A percentile compares a stretch with the other conserved stretches of the same genome.
These are phyloP conservation scores for Clamator glandarius DNA, from an alignment of 2,797 vertebrate species.

Conservation along the genomic window DNA sequence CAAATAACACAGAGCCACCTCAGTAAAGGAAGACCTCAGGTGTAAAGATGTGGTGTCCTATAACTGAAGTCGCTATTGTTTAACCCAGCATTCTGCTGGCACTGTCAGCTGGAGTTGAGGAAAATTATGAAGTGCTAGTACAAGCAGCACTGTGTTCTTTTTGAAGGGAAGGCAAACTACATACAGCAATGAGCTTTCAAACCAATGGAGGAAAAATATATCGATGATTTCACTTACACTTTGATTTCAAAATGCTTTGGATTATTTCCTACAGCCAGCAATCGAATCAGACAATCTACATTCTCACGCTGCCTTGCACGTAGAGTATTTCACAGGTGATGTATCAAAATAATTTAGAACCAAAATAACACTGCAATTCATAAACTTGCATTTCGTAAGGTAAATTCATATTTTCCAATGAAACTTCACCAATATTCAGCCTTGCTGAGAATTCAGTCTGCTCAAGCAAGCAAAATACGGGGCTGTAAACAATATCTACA, in stretches of 20 bases:
- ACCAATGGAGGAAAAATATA: neutral
- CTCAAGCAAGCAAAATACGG: neutral
- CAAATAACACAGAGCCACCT: neutral
- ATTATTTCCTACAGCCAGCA: neutral
- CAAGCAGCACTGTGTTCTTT: neutral
- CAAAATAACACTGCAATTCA: neutral
- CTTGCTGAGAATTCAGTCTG: neutral
- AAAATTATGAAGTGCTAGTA: neutral
- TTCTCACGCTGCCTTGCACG: neutral
- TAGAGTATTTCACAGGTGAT: neutral
- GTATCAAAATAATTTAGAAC: neutral
- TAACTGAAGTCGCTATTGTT: neutral
- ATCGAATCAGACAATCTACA: neutral
- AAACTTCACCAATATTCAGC: neutral
- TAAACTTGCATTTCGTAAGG: neutral
- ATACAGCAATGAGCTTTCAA: neutral
- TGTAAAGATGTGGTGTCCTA: neutral
- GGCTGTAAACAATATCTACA: neutral
- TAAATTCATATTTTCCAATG: neutral
- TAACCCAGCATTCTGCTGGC: neutral
- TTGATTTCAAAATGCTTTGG: neutral
- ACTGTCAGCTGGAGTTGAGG: neutral
- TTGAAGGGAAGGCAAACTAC: neutral
- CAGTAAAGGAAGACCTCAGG: neutral
- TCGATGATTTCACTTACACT: neutral